These are phyloP conservation scores for Epinephelus moara DNA, from an alignment of 2,113 vertebrate genomes.

Conservation along the genomic window DNA sequence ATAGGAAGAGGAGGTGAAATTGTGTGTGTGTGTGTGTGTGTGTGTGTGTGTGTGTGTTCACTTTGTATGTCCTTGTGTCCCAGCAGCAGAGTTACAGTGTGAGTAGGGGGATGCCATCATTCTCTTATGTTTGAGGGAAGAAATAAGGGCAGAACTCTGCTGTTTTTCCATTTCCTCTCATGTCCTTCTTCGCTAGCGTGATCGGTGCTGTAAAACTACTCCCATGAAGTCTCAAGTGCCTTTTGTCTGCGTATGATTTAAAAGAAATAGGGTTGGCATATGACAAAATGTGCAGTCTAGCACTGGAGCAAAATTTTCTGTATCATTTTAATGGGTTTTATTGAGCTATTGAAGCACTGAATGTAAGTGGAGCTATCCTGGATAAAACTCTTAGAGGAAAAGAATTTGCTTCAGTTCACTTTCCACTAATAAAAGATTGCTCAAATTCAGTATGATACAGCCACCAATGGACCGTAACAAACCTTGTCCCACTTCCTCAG, in stretches of 20 bases:
- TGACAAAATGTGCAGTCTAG: conserved; percentile 27
- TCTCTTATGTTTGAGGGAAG: conserved; percentile 71
- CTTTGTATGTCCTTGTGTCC: conserved; percentile 59
- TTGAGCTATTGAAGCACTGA: conserved; percentile 9
- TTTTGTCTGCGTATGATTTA: conserved; percentile 47
- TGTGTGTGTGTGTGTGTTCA: conserved; percentile 50
- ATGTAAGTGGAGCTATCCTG: conserved; percentile 16
- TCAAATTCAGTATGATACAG: conserved; percentile 27
- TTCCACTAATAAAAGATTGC: conserved; percentile 17
- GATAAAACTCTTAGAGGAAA: conserved; percentile 13
- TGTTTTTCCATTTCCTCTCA: conserved; percentile 70
- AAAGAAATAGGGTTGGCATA: conserved; percentile 38
- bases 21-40: conserved; percentile 38
- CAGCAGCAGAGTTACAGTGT: conserved; percentile 63
- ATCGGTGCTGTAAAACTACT: conserved; percentile 42
- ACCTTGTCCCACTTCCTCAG: conserved; percentile 25
- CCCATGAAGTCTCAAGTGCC: conserved; percentile 20
- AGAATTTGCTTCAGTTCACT: conserved; percentile 8
- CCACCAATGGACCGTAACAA: conserved; percentile 15
- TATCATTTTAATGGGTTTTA: conserved; percentile 34
- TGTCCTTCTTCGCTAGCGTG: conserved; percentile 55
- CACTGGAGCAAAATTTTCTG: conserved; percentile 18
- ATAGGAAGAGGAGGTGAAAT: conserved; percentile 71
- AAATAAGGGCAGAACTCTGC: conserved; percentile 64
- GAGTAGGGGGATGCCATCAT: conserved; percentile 44